phyloP scores from a whole-genome alignment of 2,888 invertebrate species.

The Agrotis exclamationis region DNA sequence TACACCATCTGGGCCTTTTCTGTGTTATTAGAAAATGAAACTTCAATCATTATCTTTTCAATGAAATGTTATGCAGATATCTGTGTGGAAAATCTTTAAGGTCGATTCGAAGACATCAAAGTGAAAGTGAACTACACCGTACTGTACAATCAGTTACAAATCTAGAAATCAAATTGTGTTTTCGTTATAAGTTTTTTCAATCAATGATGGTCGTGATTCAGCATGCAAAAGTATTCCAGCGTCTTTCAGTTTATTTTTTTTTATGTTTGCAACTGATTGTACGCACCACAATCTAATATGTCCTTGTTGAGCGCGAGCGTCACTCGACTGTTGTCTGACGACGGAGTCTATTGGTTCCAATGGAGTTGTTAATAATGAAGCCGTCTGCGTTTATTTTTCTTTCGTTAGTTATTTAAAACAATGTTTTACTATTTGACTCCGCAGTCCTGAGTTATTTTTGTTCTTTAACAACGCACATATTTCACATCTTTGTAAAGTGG shows the following conservation, averaged over 20 bases:
- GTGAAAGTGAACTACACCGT: slow-evolving; percentile 12
- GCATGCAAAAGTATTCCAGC: neutral
- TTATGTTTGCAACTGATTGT: slow-evolving; percentile 34
- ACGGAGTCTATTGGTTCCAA: slow-evolving; percentile 31
- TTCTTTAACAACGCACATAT: slow-evolving; percentile 17
- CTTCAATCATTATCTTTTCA: slow-evolving; percentile 10
- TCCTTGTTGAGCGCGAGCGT: slow-evolving; percentile 14
- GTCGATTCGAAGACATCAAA: slow-evolving; percentile 1
- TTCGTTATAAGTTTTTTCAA: slow-evolving; percentile 8
- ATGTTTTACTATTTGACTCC: slow-evolving; percentile 34
- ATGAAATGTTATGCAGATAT: slow-evolving; percentile 10
- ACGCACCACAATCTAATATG: slow-evolving; percentile 28
- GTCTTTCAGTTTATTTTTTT: neutral
- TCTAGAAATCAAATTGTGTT: slow-evolving; percentile 19
- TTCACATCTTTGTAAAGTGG: slow-evolving; percentile 6
- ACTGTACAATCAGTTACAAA: slow-evolving; percentile 27
- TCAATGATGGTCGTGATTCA: slow-evolving; percentile 5
- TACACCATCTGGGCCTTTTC: slow-evolving; percentile 44
- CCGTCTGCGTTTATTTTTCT: slow-evolving; percentile 27
- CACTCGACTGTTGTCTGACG: slow-evolving; percentile 9
- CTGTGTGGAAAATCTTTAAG: slow-evolving; percentile 2
- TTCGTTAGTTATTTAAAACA: slow-evolving; percentile 23
- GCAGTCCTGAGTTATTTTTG: slow-evolving; percentile 17
- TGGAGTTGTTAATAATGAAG: slow-evolving; percentile 21
- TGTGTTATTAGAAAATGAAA: slow-evolving; percentile 4